phyloP scores from a whole-genome alignment of 1,140 invertebrate genomes.

The Microplitis demolitor region DNA sequence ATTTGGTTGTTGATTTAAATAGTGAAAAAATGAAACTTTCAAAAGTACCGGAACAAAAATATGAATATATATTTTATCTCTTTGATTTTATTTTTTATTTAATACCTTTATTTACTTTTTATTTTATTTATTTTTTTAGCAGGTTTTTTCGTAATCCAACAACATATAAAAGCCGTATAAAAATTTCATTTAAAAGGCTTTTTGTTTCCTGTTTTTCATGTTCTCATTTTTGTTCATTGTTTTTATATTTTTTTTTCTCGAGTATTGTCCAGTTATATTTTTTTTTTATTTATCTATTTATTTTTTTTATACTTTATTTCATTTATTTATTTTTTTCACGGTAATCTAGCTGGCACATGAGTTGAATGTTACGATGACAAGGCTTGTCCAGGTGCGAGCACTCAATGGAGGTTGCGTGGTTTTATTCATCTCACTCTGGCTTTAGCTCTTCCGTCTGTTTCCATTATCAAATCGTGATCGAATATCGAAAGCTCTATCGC shows the following conservation, averaged over 20 bases:
- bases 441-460: slow-evolving; percentile 12
- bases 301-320: slow-evolving; percentile 6
- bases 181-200: slow-evolving; percentile 9
- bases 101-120: background rate
- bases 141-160: too few relatives aligned
- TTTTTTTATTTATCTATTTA: background rate
- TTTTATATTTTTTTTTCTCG: background rate
- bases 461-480: slow-evolving; percentile 15
- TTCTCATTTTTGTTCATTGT: slow-evolving; percentile 19
- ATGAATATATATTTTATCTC: too few relatives aligned
- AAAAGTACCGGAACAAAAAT: too few relatives aligned
- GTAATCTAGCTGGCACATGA: background rate
- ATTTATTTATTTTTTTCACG: background rate
- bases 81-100: background rate
- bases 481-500: slow-evolving; percentile 1
- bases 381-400: background rate
- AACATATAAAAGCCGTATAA: background rate
- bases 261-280: slow-evolving; percentile 5
- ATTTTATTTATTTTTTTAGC: too few relatives aligned
- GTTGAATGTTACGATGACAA: slow-evolving; percentile 1
- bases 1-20: too few relatives aligned
- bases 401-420: background rate
- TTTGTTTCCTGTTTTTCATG: slow-evolving; percentile 16
- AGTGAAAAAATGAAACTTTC: too few relatives aligned
- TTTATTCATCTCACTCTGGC: slow-evolving; percentile 1